A percentile compares a stretch with the other conserved stretches of the same genome.
Evolutionary conservation across 2,888 invertebrate species (phyloP).

Genomic region (Nasonia oneida): DNA sequence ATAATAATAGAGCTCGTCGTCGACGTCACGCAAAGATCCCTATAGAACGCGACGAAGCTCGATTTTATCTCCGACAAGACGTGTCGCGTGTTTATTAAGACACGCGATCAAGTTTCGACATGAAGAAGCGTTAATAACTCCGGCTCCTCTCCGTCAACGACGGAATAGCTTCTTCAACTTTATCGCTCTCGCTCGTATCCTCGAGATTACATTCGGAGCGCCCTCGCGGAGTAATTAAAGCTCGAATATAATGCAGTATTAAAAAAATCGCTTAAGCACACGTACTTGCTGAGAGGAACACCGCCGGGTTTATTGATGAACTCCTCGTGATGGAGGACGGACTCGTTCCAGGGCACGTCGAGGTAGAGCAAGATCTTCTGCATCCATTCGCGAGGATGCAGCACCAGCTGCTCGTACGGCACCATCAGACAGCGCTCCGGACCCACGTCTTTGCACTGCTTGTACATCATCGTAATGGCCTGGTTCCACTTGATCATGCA

Average conservation of each 20-base stretch:
- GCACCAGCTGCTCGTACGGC: constrained; percentile 97
- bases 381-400: constrained; percentile 95
- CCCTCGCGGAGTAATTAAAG: neutral
- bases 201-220: neutral
- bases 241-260: neutral
- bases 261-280: neutral
- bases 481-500: constrained; percentile 98
- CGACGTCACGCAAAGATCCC: too few species aligned
- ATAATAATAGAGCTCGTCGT: too few species aligned
- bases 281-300: constrained; percentile 96
- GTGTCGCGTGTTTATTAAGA: constrained; percentile 14
- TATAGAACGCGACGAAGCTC: neutral
- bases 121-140: constrained; percentile 20
- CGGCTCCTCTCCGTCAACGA: neutral
- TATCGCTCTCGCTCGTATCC: neutral
- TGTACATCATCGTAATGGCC: constrained; percentile 96
- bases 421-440: constrained; percentile 91
- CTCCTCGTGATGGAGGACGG: constrained; percentile 98
- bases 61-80: constrained; percentile 15
- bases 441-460: constrained; percentile 93
- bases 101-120: constrained; percentile 27
- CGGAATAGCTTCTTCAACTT: constrained; percentile 26
- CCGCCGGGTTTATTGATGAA: constrained; percentile 97
- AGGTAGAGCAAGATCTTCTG: constrained; percentile 92
- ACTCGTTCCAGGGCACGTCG: constrained; percentile 96